A percentile compares a stretch with the other conserved stretches of the same genome.
These are phyloP conservation scores for Cephonodes hylas DNA, from an alignment of 2,888 invertebrate species.

Conservation along the genomic window DNA sequence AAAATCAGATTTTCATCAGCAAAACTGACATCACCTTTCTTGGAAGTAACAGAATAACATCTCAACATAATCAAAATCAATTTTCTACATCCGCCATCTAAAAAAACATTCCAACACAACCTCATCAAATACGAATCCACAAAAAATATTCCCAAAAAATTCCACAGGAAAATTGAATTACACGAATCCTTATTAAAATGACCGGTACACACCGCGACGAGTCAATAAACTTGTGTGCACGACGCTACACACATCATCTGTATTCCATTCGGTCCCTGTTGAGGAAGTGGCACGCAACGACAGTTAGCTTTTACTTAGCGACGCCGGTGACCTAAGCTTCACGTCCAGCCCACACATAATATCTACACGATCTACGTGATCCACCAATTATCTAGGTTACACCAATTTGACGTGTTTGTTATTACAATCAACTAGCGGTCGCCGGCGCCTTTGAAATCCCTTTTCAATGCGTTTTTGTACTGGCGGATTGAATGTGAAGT, in stretches of 20 bases:
- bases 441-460: no score
- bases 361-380: neutral
- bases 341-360: neutral
- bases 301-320: constrained; percentile 52
- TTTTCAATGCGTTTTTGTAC: no score
- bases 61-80: no score
- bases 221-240: constrained; percentile 25
- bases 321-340: constrained; percentile 43
- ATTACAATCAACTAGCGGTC: neutral
- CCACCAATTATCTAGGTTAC: neutral
- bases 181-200: neutral
- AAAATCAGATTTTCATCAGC: no score
- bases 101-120: neutral
- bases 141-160: neutral
- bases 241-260: constrained; percentile 32
- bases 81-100: no score
- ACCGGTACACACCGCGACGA: neutral
- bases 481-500: no score
- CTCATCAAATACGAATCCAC: neutral
- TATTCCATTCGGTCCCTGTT: constrained; percentile 36
- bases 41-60: no score
- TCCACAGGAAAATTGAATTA: neutral
- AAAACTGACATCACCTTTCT: no score
- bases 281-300: constrained; percentile 46
- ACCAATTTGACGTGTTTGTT: neutral